Conservation (phyloP, 2,888 invertebrate genomes). For the Mimachlamys varia region DNA sequence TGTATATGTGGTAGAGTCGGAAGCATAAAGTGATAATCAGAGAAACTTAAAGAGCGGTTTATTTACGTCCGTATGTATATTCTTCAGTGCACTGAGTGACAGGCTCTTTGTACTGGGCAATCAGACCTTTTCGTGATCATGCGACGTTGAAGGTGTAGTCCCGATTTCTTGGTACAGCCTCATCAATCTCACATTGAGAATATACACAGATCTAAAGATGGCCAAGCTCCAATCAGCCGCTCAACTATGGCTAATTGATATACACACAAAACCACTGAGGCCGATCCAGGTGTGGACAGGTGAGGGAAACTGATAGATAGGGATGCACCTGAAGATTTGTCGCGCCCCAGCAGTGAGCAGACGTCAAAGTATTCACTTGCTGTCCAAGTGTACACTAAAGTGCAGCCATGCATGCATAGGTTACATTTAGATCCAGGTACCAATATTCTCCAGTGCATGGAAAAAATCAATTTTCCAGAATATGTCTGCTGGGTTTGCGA, state of each 20-base stretch:
- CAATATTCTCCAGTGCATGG: background rate
- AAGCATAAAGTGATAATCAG: background rate
- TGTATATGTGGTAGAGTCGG: background rate
- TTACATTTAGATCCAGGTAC: background rate
- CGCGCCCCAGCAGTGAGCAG: background rate
- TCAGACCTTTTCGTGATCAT: background rate
- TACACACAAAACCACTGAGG: background rate
- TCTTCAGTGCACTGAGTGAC: background rate
- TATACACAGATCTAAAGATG: background rate
- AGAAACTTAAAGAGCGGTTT: background rate
- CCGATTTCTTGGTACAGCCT: background rate
- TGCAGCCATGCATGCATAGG: background rate
- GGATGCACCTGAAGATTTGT: background rate
- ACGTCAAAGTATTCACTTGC: background rate
- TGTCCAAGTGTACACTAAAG: background rate
- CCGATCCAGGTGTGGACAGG: constrained; percentile 16
- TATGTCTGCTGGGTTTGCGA: background rate
- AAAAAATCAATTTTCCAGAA: background rate
- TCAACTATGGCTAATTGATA: background rate
- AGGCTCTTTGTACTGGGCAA: background rate
- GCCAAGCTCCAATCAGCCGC: background rate
- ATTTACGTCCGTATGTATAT: background rate
- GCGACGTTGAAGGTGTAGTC: background rate
- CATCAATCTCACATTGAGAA: background rate
- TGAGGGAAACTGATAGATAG: background rate